Evolutionary conservation across 2,113 vertebrate genomes (phyloP).

Genomic region (Colinus virginianus): DNA sequence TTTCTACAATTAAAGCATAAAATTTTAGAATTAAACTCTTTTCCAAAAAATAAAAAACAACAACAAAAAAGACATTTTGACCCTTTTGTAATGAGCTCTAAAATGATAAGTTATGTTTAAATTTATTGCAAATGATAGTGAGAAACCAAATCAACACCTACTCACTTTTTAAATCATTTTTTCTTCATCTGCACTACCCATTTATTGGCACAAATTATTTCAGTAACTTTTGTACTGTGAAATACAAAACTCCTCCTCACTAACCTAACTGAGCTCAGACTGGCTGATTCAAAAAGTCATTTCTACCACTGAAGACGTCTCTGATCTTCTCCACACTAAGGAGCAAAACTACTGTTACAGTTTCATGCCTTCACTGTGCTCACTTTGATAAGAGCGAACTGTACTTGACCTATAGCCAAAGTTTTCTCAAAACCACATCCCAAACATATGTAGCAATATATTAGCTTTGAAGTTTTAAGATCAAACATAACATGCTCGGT

Average conservation of each 20-base stretch:
- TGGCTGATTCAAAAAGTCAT: background rate
- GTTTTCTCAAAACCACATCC: background rate
- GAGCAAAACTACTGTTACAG: background rate
- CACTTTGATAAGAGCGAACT: background rate
- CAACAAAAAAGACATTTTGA: background rate
- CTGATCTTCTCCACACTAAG: background rate
- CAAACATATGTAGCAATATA: rapidly evolving
- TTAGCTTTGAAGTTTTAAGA: background rate
- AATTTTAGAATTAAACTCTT: background rate
- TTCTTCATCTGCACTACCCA: background rate
- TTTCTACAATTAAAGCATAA: background rate
- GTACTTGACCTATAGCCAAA: background rate
- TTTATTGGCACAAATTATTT: background rate
- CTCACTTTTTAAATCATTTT: background rate
- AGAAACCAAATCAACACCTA: background rate
- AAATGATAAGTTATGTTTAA: background rate
- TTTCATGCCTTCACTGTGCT: background rate
- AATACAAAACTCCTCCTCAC: background rate
- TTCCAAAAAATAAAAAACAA: background rate
- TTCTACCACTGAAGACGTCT: background rate
- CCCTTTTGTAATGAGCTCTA: background rate
- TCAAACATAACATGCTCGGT: background rate
- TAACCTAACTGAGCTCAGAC: background rate
- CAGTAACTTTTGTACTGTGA: background rate
- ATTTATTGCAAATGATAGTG: background rate